Percentiles rank a stretch among this genome's conserved stretches.
Evolutionary conservation across 2,113 vertebrate species (phyloP).

Genomic region (Picathartes gymnocephalus): DNA sequence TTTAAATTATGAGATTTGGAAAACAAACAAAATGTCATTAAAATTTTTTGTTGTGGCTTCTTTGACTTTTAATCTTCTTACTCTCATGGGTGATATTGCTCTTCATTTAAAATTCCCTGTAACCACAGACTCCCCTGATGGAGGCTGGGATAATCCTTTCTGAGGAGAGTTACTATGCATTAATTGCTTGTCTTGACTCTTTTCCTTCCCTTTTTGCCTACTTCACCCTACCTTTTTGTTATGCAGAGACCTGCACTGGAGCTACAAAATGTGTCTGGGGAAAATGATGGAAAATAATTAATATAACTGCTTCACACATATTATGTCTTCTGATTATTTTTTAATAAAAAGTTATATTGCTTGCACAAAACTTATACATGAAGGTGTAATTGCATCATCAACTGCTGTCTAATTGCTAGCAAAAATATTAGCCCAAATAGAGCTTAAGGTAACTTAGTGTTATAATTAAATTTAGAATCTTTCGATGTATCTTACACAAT

Average conservation of each 20-base stretch:
- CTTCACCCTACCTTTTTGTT: not conserved
- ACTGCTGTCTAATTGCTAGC: not conserved
- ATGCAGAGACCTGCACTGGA: not conserved
- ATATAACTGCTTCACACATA: not conserved
- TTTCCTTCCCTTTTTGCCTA: not conserved
- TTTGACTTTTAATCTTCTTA: conserved; percentile 20
- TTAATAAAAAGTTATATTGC: not conserved
- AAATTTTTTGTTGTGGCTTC: not conserved
- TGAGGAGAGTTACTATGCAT: not conserved
- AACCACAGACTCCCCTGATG: not conserved
- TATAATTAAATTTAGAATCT: conserved; percentile 22
- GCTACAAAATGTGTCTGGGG: not conserved
- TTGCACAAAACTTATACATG: not conserved
- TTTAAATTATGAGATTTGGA: not conserved
- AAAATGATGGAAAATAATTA: not conserved
- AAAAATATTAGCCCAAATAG: not conserved
- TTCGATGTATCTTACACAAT: not conserved
- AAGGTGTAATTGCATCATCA: not conserved
- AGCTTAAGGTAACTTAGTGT: not conserved
- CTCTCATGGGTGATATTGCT: not conserved
- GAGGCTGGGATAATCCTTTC: not conserved
- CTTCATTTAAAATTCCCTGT: not conserved
- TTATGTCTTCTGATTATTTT: not conserved
- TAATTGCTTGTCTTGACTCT: not conserved
- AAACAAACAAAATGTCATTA: not conserved